Conservation (phyloP, 2,888 invertebrate species). For the Hesperia comma region DNA sequence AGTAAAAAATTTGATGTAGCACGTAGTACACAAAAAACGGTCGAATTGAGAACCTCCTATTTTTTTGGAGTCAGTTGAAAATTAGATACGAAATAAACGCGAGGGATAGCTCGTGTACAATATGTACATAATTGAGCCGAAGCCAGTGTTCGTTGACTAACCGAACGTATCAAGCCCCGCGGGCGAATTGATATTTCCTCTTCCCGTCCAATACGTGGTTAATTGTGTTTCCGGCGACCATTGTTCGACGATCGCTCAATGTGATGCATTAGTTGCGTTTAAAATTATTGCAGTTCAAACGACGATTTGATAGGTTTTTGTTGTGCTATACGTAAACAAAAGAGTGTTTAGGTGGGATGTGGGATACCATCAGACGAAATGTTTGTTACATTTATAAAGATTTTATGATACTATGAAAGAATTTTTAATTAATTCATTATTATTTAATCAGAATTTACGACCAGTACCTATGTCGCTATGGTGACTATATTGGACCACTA, state of each 20-base stretch:
- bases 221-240: conserved; percentile 80
- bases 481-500: no score
- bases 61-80: no score
- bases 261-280: conserved; percentile 51
- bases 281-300: conserved; percentile 41
- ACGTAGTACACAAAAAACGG: no score
- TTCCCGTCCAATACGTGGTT: conserved; percentile 77
- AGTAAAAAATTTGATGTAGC: no score
- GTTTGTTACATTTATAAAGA: no score
- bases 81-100: neutral
- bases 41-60: no score
- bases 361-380: no score
- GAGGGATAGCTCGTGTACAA: neutral
- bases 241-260: conserved; percentile 70
- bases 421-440: no score
- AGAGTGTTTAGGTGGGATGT: no score
- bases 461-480: no score
- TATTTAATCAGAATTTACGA: no score
- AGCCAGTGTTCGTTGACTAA: conserved; percentile 59
- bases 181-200: conserved; percentile 82
- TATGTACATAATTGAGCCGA: conserved; percentile 63
- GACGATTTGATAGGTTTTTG: conserved; percentile 22
- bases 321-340: neutral
- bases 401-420: no score
- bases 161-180: conserved; percentile 59